Evolutionary conservation across 1,140 invertebrate species (phyloP).

Genomic region (Pectinophora gossypiella): DNA sequence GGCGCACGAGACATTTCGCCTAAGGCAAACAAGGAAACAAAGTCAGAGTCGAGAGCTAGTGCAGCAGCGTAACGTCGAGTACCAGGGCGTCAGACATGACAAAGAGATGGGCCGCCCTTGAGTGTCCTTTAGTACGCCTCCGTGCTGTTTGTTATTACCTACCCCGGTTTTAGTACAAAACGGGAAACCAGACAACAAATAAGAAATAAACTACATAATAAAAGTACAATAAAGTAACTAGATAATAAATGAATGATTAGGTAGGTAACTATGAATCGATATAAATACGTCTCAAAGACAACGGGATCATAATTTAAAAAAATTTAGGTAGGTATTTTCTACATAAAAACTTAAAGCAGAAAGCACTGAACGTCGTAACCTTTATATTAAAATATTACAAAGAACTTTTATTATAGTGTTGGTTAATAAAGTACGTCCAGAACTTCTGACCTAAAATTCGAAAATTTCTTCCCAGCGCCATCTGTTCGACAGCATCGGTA

Average conservation of each 20-base stretch:
- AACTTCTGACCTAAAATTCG: not conserved
- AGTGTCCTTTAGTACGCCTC: not conserved
- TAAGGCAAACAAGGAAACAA: constrained; percentile 12
- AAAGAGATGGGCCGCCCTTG: not conserved
- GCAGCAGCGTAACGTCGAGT: constrained; percentile 8
- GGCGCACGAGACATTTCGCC: not conserved
- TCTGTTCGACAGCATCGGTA: not conserved
- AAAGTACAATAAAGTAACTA: too few species aligned
- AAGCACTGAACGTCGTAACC: too few species aligned
- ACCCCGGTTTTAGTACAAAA: not conserved
- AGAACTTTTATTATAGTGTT: too few species aligned
- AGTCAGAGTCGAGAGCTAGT: constrained; percentile 9
- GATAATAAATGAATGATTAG: too few species aligned
- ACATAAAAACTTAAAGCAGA: too few species aligned
- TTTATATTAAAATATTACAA: too few species aligned
- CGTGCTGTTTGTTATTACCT: not conserved
- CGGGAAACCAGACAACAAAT: not conserved
- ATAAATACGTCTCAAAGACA: too few species aligned
- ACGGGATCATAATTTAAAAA: too few species aligned
- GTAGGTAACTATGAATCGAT: too few species aligned
- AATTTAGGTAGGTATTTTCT: too few species aligned
- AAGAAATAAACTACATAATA: not conserved
- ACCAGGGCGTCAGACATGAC: constrained; percentile 5
- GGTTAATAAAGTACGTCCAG: too few species aligned
- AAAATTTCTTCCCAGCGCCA: not conserved